Evolutionary conservation across 1,140 invertebrate genomes (phyloP).

Genomic region (Drosophila leontia): DNA sequence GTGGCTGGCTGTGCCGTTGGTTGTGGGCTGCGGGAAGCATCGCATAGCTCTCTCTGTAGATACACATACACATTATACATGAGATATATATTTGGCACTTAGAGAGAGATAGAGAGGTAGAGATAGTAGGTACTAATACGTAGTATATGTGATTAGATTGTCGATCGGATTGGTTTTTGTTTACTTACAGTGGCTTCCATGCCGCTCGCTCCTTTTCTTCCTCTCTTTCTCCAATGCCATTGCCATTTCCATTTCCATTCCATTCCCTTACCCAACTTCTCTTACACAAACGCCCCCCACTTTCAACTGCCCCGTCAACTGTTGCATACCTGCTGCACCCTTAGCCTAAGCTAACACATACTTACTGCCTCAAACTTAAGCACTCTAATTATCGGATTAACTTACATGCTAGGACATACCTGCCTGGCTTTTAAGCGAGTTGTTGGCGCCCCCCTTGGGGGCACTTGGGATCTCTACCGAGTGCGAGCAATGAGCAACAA

Average conservation of each 20-base stretch:
- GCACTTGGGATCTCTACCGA: slow-evolving; percentile 51
- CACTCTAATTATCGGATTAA: slow-evolving; percentile 69
- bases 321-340: slow-evolving; percentile 66
- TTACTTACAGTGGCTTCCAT: slow-evolving; percentile 80
- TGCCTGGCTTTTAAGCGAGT: slow-evolving; percentile 37
- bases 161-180: slow-evolving; percentile 56
- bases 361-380: slow-evolving; percentile 64
- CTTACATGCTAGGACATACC: slow-evolving; percentile 72
- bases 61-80: slow-evolving; percentile 57
- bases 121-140: slow-evolving; percentile 76
- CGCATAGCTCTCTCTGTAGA: slow-evolving; percentile 59
- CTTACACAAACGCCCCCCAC: slow-evolving; percentile 10
- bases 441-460: slow-evolving; percentile 46
- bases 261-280: slow-evolving; percentile 8
- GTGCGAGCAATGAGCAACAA: slow-evolving; percentile 60
- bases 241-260: slow-evolving; percentile 9
- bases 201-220: slow-evolving; percentile 65
- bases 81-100: slow-evolving; percentile 56
- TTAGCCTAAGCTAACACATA: slow-evolving; percentile 66
- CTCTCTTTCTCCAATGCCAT: slow-evolving; percentile 43
- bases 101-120: slow-evolving; percentile 64
- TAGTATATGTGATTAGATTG: slow-evolving; percentile 71
- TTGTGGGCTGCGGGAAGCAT: slow-evolving; percentile 50
- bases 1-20: slow-evolving; percentile 42
- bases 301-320: slow-evolving; percentile 50